Evolutionary conservation across 2,888 invertebrate species (phyloP).

Genomic region (Gibbula magus): DNA sequence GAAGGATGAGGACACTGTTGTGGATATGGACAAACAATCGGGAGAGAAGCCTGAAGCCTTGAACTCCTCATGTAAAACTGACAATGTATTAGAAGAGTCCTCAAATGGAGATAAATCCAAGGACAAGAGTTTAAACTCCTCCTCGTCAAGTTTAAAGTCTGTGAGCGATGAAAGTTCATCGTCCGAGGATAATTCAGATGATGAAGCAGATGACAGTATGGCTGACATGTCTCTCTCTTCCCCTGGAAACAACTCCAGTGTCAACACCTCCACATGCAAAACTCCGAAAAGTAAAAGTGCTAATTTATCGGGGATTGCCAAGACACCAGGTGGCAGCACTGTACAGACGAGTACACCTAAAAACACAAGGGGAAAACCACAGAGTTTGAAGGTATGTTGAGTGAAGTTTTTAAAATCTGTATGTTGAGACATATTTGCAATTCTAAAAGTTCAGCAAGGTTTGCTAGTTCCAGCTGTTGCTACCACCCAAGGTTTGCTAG

Average conservation of each 20-base stretch:
- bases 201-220: not conserved
- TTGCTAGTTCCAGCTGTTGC: no score
- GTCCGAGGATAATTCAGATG: not conserved
- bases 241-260: constrained; percentile 14
- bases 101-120: not conserved
- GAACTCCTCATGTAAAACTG: not conserved
- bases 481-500: no score
- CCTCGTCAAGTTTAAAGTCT: not conserved
- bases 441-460: no score
- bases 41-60: not conserved
- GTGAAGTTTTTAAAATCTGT: no score
- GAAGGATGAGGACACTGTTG: not conserved
- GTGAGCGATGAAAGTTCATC: not conserved
- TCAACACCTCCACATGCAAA: constrained; percentile 1
- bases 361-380: not conserved
- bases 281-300: not conserved
- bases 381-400: constrained; percentile 29
- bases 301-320: not conserved
- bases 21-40: not conserved
- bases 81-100: not conserved
- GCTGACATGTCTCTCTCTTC: constrained; percentile 14
- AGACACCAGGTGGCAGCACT: not conserved
- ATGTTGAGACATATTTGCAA: no score
- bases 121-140: not conserved
- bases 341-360: not conserved